Evolutionary conservation across 2,888 invertebrate genomes (phyloP), one percentile per base, ranked within the genome.

Genomic region (Lasioglossum figueresi): DNA sequence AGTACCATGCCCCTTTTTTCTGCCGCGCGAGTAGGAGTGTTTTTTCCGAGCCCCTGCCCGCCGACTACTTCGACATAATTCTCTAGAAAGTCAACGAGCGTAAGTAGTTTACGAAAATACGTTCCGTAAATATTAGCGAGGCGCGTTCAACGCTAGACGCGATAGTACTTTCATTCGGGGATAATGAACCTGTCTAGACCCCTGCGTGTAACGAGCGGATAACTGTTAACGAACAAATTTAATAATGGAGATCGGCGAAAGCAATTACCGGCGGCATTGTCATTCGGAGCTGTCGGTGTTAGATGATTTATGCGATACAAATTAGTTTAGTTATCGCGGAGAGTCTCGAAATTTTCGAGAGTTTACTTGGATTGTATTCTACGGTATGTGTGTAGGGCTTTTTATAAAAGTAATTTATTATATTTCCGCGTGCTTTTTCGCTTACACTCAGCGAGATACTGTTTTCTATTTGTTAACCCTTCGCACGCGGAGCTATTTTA

Each of bases 61-160:
- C 40, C 81, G 37, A 23, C 59, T 75, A 72, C 79, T 66, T 63
- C 85, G 79, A 72, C 85, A 85, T 79, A 85, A 75, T 85, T 84
- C 79, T 59, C 66, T 63, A 66, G 71, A 75, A 85, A 85, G 74
- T 85, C 80, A 71, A 71, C 71, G 85, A 72, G 75, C 79, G 75
- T 75, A 84, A 75, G 71, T 79, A 75, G 85, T 85, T 79, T 70
- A 77, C 85, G 34, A 56, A 84, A 84, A 84, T 84, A 78, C 84
- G 84, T 70, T 66, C 71, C 56, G 85, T 48, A 70, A 83, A 79
- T 85, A 84, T 79, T 75, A 85, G 79, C 78, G 71, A 70, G 31
- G 3, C 79, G 45, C 52, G 63, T 83, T 56, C 12, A 72, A 73
- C 34, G 72, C 63, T 37, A 52, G 37, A 19, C 76, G 27, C 74